Evolutionary conservation across 1,140 invertebrate genomes (phyloP).

Genomic region (Brachionus manjavacas): DNA sequence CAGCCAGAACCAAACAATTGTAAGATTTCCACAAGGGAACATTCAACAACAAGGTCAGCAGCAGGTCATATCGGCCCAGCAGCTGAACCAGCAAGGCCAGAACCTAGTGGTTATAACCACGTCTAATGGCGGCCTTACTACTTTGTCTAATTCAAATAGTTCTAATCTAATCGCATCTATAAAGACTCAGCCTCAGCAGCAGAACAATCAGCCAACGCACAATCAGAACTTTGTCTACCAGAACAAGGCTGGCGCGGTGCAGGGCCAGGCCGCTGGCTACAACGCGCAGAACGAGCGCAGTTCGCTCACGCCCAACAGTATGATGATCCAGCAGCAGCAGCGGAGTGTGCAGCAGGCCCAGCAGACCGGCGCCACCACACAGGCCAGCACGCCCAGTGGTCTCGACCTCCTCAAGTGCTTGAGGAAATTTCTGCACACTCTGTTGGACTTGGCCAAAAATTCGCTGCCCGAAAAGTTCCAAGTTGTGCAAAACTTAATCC

Average conservation of each 20-base stretch:
- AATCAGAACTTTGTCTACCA: background rate
- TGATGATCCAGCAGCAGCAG: constrained; percentile 29
- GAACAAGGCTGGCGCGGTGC: background rate
- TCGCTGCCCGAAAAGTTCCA: constrained; percentile 34
- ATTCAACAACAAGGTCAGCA: background rate
- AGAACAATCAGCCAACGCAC: background rate
- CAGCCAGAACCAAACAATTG: background rate
- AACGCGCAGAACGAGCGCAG: background rate
- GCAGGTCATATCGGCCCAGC: constrained; percentile 11
- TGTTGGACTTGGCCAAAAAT: constrained; percentile 34
- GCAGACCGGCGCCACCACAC: background rate
- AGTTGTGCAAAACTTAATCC: constrained; percentile 22
- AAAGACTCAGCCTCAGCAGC: constrained; percentile 22
- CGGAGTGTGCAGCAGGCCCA: background rate
- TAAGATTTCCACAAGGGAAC: background rate
- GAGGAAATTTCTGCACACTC: constrained; percentile 33
- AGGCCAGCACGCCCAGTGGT: background rate
- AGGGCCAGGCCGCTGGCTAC: background rate
- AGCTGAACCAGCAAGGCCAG: constrained; percentile 14
- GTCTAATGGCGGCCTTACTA: background rate
- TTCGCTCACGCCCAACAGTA: background rate
- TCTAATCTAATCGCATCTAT: constrained; percentile 29
- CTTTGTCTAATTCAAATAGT: constrained; percentile 12
- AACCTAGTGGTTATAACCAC: constrained; percentile 20
- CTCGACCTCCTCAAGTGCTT: constrained; percentile 22